Evolutionary conservation across 2,113 vertebrate species (phyloP).

Genomic region (Anguilla rostrata): DNA sequence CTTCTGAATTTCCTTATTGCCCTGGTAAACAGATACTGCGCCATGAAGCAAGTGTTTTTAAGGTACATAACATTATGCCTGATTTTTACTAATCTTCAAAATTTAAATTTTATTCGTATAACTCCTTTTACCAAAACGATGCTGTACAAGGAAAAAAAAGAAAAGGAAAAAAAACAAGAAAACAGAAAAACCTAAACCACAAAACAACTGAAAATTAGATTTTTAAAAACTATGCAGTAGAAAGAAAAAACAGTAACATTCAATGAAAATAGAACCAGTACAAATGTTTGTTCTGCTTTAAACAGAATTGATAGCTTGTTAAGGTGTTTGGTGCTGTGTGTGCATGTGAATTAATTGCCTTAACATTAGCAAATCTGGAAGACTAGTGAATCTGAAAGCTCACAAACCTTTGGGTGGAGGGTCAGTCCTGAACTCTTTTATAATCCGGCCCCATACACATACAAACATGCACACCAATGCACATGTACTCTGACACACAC

Average conservation of each 20-base stretch:
- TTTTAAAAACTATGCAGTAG: no score
- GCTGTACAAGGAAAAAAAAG: no score
- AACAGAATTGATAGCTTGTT: background rate
- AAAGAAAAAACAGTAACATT: no score
- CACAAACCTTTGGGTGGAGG: background rate
- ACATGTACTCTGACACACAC: constrained; percentile 14
- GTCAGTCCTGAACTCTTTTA: background rate
- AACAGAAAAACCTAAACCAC: no score
- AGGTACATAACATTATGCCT: background rate
- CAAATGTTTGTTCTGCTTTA: background rate
- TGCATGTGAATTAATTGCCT: background rate
- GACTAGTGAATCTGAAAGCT: background rate
- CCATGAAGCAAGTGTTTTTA: background rate
- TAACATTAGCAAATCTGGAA: background rate
- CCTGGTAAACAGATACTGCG: background rate
- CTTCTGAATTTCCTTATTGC: no score
- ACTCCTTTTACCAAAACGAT: no score
- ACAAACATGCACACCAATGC: constrained; percentile 37
- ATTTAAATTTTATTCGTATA: background rate
- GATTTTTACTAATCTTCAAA: background rate
- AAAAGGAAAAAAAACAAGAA: no score
- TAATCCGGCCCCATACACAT: constrained; percentile 32
- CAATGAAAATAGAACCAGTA: background rate
- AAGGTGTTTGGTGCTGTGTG: background rate
- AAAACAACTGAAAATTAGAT: no score